Base-by-base conservation (phyloP, 2,113 vertebrate genomes). In the Lepidothrix coronata region DNA sequence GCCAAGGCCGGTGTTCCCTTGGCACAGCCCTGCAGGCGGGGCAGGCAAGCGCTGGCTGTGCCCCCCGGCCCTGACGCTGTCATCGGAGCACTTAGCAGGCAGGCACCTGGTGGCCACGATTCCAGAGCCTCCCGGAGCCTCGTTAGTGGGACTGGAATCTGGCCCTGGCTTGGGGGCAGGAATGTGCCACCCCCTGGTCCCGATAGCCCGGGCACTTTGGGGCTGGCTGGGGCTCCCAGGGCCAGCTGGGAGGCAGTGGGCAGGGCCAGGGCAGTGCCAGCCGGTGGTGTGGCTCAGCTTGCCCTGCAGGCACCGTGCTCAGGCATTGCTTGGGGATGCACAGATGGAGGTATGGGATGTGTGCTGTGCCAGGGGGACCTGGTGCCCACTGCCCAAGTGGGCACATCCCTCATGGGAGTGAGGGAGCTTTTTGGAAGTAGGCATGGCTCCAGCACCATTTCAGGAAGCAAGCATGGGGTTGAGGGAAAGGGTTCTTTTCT, bases 141-240 rank as follows among this genome's bases (percentile, higher is more conserved):
- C 2, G 2, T 97, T 95, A 97, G 90, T 57, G 57, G 74, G 81
- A 66, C 76, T 94, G 95, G 96, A 96, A 96, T 79, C 49, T 70
- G 58, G 31, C 55, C 67, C 54, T 88, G 76, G 80, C 87, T 35
- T 66, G 33, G 43, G 58, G 81, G 52, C 65, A 74, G 84, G 80
- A 94, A 94, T 51, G 61, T 89, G 70, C 89, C 79, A 81, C 3
- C 44, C 35, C 58, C 16, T 3, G 3, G 19, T 12, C 70, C 0
- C 2, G 37, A 59, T 39, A 65, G 87, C 59, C 83, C 3, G 2
- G 59, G 25, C 44, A 49, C 33, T 1, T 0, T 3, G 4, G 65
- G 70, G 23, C 49, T 28, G n/a, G 28, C 88, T 73, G 43, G n/a
- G 55, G 23, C 49, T 77, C 15, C 46, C n/a, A 1, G 9, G 54